Evolutionary conservation across 2,797 vertebrate genomes (phyloP).

Genomic region (Esox lucius): DNA sequence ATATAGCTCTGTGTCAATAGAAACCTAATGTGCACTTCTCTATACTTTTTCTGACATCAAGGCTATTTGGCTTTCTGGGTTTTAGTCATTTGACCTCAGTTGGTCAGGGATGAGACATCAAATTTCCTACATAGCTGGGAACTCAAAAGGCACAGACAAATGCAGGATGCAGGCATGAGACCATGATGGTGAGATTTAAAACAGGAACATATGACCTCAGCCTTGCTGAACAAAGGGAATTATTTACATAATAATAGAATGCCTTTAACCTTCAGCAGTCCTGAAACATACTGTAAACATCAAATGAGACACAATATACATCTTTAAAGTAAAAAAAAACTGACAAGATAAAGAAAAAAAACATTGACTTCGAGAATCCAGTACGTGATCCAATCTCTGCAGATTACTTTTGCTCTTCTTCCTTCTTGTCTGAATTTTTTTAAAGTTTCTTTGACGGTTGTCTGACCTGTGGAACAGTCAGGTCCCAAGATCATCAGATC

Average conservation of each 20-base stretch:
- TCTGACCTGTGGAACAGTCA: slow-evolving; percentile 58
- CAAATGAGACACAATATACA: background rate
- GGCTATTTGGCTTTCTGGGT: background rate
- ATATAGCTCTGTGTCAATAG: background rate
- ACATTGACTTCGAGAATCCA: background rate
- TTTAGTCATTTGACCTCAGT: background rate
- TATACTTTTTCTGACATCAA: background rate
- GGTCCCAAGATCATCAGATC: slow-evolving; percentile 41
- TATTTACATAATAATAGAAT: background rate
- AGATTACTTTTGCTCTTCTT: slow-evolving; percentile 5
- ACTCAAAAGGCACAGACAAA: slow-evolving; percentile 74
- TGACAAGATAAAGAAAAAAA: background rate
- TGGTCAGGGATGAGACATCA: slow-evolving; percentile 12
- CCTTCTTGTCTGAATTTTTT: slow-evolving; percentile 39
- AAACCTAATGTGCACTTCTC: background rate
- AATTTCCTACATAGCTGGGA: slow-evolving; percentile 54
- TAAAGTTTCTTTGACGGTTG: slow-evolving; percentile 37
- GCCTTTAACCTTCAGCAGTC: background rate
- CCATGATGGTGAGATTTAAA: background rate
- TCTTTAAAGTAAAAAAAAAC: background rate
- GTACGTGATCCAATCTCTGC: slow-evolving; percentile 1
- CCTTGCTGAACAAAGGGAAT: background rate
- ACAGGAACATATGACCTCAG: background rate
- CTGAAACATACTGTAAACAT: slow-evolving; percentile 1
- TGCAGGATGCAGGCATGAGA: slow-evolving; percentile 34